Evolutionary conservation across 92 coral and sea anemone genomes (phyloP), one percentile per base, ranked within the genome.

Genomic region (Pocillopora meandrina): DNA sequence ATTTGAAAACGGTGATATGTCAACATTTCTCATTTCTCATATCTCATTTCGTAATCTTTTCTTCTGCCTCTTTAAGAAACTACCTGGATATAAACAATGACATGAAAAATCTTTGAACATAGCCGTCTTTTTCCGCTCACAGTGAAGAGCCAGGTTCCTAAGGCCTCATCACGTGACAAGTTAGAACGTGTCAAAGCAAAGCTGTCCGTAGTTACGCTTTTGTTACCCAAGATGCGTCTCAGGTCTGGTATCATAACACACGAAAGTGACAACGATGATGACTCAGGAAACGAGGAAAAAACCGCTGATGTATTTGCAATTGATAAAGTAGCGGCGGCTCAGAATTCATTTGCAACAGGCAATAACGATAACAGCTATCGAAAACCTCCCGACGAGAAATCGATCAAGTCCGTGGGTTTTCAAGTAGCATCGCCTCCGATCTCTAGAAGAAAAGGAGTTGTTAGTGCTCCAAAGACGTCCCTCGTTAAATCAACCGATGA

Each of bases 81-180:
- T 42, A 42, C 52, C 4, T 42, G 4, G 4, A 42, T 7, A 42
- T 42, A 42, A 42, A 42, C 7, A 42, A 7, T 42, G 52, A 42
- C 52, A 42, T 33, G 10, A 49, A 14, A 21, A 35, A 35, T 71
- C 56, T 47, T 14, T 52, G 60, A 52, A 49, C 62, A 26, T 34
- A 70, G 16, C 19, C 34, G 31, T 21, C 19, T 70, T 42, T 42
- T 9, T 83, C 21, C 63, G n/a, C 84, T 65, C 49, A 18, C 59
- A 93, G 97, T 93, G 19, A 86, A 88, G 35, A 91, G 97, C 85
- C 89, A 90, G 73, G 92, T 93, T 70, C 95, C 97, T 35, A 93
- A 90, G 74, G 97, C 97, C 16, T 81, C 75, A 15, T 91, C 94
- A 23, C 91, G 93, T 49, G 56, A 84, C 57, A 81, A 86, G 65